Evolutionary conservation across 2,888 invertebrate genomes (phyloP), one percentile per base, ranked within the genome.

Genomic region (Xestia xanthographa): DNA sequence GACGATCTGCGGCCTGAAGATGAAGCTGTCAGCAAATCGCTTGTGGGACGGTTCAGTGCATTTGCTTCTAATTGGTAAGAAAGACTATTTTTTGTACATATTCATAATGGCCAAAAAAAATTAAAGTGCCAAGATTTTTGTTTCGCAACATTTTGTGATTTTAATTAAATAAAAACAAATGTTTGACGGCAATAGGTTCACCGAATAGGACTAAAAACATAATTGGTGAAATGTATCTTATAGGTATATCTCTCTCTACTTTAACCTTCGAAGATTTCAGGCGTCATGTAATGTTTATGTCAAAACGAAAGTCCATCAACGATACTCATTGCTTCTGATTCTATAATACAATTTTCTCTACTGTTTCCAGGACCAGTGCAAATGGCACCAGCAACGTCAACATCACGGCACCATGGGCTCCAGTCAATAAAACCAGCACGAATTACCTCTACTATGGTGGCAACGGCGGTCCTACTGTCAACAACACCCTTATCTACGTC

Each of bases 31-130:
- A 91, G 88, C 84, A 73, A 72, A 22, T 86, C 92, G 2, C 76
- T 96, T 5, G 79, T 94, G 6, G 86, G 74, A 9, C 91, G 95
- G 3, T 88, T 94, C 58, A 81, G 90, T 2, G 81, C 86, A 8
- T 96, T 96, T 77, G 94, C 94, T 8, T 85, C 90, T 50, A 91
- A 88, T 45, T 94, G 95, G 96, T 96, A 90, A 92, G 93, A 72
- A n/a, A 41, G 0, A 63, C 17, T 72, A 45, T 73, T 14, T 53
- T 60, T 5, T 56, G 5, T 76, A 41, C 41, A 9, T 9, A 17
- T 66, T 29, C 8, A 34, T n/a, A 26, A 20, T 45, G 22, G 8
- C 5, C 0, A 38, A 65, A 41, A 38, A n/a, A 65, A 34, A n/a
- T 6, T 2, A 9, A 8, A 29, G 22, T 41, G 41, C 41, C 9